A percentile compares a stretch with the other conserved stretches of the same genome.
Conservation (phyloP, 2,113 vertebrate species). For the Sylvietta virens region DNA sequence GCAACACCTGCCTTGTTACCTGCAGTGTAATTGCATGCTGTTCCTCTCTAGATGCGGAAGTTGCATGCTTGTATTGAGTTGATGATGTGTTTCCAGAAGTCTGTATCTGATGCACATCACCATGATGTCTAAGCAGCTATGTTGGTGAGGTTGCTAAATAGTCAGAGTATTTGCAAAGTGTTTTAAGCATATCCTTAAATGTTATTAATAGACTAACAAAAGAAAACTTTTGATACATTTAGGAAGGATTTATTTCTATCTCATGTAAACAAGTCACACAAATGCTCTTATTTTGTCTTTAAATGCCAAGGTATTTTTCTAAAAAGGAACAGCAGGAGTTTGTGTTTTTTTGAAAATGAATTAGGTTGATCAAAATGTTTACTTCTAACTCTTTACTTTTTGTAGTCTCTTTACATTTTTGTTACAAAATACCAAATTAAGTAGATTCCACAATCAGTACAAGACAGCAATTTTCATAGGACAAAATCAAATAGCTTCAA, state of each 20-base stretch:
- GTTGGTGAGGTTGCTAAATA: neutral
- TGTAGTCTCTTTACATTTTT: neutral
- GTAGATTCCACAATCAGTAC: neutral
- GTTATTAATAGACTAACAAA: neutral
- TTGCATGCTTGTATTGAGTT: neutral
- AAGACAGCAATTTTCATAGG: neutral
- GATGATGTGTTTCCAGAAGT: neutral
- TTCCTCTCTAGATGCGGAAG: neutral
- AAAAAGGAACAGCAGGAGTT: neutral
- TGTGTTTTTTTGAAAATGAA: neutral
- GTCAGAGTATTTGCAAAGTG: neutral
- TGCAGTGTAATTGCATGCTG: neutral
- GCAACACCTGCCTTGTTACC: neutral
- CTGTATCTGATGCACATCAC: neutral
- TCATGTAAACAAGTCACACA: neutral
- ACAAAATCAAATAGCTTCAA: constrained; percentile 6
- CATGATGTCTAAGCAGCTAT: neutral
- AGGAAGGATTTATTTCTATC: neutral
- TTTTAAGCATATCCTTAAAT: neutral
- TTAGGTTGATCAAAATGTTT: constrained; percentile 25
- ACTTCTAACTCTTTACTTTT: neutral
- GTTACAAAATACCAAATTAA: neutral
- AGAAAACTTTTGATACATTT: neutral
- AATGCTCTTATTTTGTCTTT: neutral
- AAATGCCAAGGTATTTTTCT: neutral